Evolutionary conservation across 2,797 vertebrate species (phyloP).

Genomic region (Natrix natrix): DNA sequence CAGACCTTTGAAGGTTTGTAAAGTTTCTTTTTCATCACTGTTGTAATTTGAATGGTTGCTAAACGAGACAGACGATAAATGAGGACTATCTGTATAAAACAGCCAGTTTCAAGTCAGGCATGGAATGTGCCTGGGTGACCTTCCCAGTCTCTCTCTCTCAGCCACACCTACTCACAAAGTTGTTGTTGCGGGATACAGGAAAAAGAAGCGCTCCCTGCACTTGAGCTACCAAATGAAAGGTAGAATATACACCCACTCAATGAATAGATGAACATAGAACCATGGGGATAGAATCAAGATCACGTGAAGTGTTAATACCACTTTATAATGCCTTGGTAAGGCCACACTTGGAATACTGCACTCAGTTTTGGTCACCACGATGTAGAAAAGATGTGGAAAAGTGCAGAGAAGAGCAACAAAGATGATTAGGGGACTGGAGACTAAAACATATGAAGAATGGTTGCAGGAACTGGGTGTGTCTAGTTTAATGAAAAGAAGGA

Average conservation of each 20-base stretch:
- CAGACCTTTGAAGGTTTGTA: background rate
- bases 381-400: no score
- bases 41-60: background rate
- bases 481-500: no score
- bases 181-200: background rate
- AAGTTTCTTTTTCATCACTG: background rate
- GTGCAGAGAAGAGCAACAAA: no score
- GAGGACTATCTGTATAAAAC: background rate
- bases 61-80: background rate
- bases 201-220: background rate
- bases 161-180: background rate
- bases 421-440: no score
- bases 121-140: background rate
- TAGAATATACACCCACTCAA: background rate
- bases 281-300: no score
- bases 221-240: background rate
- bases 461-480: no score
- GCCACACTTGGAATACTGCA: no score
- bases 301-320: no score
- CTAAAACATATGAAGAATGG: no score
- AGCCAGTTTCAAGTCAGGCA: background rate
- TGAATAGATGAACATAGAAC: background rate
- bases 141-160: background rate
- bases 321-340: no score
- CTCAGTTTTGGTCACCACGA: no score